phyloP scores from a whole-genome alignment of 1,140 invertebrate genomes.

The Periplaneta americana region DNA sequence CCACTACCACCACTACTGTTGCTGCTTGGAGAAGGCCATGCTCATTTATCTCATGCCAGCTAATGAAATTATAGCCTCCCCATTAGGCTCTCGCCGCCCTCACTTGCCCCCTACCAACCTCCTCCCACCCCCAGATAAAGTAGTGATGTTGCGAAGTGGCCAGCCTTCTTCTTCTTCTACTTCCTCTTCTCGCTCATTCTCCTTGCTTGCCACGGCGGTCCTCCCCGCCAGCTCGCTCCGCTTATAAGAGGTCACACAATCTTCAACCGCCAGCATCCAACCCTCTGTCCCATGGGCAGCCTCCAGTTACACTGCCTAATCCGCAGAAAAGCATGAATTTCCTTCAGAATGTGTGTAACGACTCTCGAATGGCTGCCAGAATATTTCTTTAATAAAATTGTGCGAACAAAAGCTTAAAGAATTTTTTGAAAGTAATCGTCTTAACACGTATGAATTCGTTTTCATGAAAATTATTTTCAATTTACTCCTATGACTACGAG shows the following conservation, averaged over 20 bases:
- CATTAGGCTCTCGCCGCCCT: constrained; percentile 10
- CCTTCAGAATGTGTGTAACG: no score
- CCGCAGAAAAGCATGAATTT: background rate
- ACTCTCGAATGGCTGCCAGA: no score
- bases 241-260: background rate
- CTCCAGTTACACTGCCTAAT: background rate
- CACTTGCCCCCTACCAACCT: background rate
- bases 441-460: no score
- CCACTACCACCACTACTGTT: background rate
- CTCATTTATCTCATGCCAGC: constrained; percentile 18
- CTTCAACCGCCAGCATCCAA: background rate
- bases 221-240: background rate
- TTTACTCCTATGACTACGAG: no score
- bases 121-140: background rate
- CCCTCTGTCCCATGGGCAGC: background rate
- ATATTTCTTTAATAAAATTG: no score
- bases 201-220: background rate
- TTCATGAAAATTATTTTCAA: no score
- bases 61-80: constrained; percentile 16
- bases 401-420: no score
- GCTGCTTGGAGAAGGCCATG: background rate
- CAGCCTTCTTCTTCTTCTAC: background rate
- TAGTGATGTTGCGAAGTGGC: background rate
- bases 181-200: background rate
- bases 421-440: no score